These are phyloP conservation scores for Puntigrus tetrazona DNA, from an alignment of 2,113 vertebrate species.

Conservation along the genomic window DNA sequence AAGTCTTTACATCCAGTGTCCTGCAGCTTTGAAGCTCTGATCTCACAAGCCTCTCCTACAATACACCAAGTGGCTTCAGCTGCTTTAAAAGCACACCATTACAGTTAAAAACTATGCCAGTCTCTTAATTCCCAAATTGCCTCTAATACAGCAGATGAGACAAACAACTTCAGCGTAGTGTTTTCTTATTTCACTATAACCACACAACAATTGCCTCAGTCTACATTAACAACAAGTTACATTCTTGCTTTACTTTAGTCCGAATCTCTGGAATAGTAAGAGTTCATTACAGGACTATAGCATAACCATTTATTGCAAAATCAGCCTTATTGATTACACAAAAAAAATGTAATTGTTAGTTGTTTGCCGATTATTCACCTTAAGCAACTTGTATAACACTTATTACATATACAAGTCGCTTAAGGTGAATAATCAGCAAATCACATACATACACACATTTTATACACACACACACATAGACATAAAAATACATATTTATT, in stretches of 20 bases:
- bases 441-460: too few relatives aligned
- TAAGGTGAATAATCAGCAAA: too few relatives aligned
- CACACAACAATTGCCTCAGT: background rate
- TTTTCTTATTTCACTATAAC: background rate
- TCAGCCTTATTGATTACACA: background rate
- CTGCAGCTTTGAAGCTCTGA: constrained; percentile 18
- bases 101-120: background rate
- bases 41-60: background rate
- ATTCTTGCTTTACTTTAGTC: background rate
- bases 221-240: background rate
- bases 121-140: background rate
- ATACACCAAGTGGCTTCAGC: constrained; percentile 19
- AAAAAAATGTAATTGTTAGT: background rate
- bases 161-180: background rate
- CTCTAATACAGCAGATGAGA: background rate
- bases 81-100: constrained; percentile 5
- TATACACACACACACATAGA: too few relatives aligned
- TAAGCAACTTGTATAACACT: background rate
- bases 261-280: background rate
- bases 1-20: background rate
- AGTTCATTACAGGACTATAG: background rate
- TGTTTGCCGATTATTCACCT: background rate
- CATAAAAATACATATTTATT: too few relatives aligned
- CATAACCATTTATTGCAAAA: background rate
- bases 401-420: too few relatives aligned